Evolutionary conservation across 2,888 invertebrate species (phyloP).

Genomic region (Deladenus siricidicola): DNA sequence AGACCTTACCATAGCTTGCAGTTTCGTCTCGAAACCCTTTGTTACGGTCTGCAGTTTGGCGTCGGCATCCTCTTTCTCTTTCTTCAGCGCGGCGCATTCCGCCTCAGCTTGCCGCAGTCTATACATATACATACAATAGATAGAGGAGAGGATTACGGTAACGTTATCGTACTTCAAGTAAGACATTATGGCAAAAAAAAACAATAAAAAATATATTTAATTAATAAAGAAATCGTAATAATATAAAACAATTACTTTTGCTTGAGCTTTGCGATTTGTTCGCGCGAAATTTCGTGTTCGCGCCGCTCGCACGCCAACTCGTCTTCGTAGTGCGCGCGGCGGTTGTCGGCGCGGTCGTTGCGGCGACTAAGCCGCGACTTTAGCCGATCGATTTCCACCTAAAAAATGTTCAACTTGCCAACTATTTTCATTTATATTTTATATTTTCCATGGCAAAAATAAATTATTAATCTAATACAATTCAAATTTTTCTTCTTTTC

Average conservation of each 20-base stretch:
- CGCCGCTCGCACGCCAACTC: neutral
- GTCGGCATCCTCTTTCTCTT: neutral
- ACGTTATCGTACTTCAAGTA: too few species aligned
- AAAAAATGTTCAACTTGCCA: too few species aligned
- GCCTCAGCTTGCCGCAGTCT: neutral
- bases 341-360: neutral
- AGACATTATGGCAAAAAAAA: too few species aligned
- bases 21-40: neutral
- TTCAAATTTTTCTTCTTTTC: too few species aligned
- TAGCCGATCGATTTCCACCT: constrained; percentile 2
- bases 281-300: neutral
- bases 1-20: neutral
- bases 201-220: too few species aligned
- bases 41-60: neutral
- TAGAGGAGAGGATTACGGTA: too few species aligned
- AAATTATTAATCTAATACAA: too few species aligned
- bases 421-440: too few species aligned
- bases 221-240: too few species aligned
- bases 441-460: too few species aligned
- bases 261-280: constrained; percentile 3
- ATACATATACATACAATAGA: neutral
- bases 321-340: neutral
- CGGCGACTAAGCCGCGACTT: constrained; percentile 1
- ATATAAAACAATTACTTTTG: neutral
- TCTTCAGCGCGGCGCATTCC: neutral